Percentiles rank a stretch among this genome's conserved stretches.
These are phyloP conservation scores for Myathropa florea DNA, from an alignment of 2,888 invertebrate genomes.

Conservation along the genomic window DNA sequence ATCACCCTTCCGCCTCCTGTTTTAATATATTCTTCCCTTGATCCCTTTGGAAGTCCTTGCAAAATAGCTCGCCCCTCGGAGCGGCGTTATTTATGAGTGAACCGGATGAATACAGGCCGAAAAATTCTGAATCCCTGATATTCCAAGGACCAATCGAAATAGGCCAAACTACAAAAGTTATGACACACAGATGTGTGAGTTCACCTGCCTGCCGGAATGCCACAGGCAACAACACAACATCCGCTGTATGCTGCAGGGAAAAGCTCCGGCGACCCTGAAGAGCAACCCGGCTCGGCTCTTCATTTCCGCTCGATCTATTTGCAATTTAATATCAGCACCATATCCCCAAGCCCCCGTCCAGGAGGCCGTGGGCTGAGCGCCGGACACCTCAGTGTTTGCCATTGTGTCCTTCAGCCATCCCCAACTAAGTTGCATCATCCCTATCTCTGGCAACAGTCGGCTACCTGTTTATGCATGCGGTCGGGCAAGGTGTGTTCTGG, in stretches of 20 bases:
- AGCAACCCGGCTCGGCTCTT: neutral
- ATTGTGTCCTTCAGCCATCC: slow-evolving; percentile 35
- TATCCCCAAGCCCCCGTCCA: too few species aligned
- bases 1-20: neutral
- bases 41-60: slow-evolving; percentile 31
- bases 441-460: neutral
- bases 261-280: neutral
- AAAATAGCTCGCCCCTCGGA: slow-evolving; percentile 21
- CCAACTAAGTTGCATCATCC: neutral
- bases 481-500: slow-evolving; percentile 9
- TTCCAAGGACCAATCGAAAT: slow-evolving; percentile 60
- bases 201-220: too few species aligned
- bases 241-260: neutral
- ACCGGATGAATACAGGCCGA: neutral
- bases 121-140: slow-evolving; percentile 34
- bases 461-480: slow-evolving; percentile 55
- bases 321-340: slow-evolving; percentile 63
- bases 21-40: slow-evolving; percentile 45
- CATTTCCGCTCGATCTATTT: slow-evolving; percentile 66
- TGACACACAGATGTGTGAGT: too few species aligned
- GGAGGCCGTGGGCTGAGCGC: too few species aligned
- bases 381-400: slow-evolving; percentile 53
- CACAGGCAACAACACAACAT: slow-evolving; percentile 10
- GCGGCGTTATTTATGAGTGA: slow-evolving; percentile 37
- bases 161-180: slow-evolving; percentile 53